Conservation (phyloP, 2,797 vertebrate genomes). For the Macropodus opercularis region DNA sequence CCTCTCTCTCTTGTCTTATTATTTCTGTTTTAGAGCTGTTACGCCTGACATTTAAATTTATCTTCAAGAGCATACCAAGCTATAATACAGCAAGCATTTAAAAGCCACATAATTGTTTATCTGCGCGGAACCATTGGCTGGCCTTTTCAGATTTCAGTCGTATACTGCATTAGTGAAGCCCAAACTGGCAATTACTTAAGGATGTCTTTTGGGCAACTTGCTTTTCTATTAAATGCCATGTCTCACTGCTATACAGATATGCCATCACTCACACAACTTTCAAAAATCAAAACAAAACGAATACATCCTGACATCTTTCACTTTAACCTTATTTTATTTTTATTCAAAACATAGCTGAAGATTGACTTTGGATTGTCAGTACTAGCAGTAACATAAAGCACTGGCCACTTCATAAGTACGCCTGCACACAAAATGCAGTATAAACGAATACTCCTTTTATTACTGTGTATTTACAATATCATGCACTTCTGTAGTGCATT, state of each 20-base stretch:
- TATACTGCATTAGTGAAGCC: conserved; percentile 82
- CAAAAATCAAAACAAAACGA: conserved; percentile 41
- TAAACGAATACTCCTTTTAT: too few relatives aligned
- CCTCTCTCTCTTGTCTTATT: conserved; percentile 38
- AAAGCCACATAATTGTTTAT: conserved; percentile 85
- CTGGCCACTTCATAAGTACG: too few relatives aligned
- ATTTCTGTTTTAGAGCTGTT: conserved; percentile 74
- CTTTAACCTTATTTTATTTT: conserved; percentile 30
- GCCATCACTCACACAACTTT: conserved; percentile 57
- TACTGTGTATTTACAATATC: too few relatives aligned
- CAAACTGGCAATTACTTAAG: conserved; percentile 82
- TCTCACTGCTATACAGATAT: conserved; percentile 62
- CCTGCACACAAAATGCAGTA: too few relatives aligned
- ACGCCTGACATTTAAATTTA: conserved; percentile 82
- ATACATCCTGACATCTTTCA: conserved; percentile 32
- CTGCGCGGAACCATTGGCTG: conserved; percentile 79
- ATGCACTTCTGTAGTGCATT: too few relatives aligned
- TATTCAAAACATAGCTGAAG: conserved; percentile 22
- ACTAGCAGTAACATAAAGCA: conserved; percentile 7
- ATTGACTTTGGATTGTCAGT: conserved; percentile 9
- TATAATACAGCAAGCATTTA: conserved; percentile 78
- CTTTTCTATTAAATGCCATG: conserved; percentile 78
- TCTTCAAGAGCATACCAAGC: conserved; percentile 74
- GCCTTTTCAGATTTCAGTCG: conserved; percentile 81
- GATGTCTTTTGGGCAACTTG: conserved; percentile 79